Conservation (phyloP, 2,797 vertebrate genomes). For the Smutsia gigantea region DNA sequence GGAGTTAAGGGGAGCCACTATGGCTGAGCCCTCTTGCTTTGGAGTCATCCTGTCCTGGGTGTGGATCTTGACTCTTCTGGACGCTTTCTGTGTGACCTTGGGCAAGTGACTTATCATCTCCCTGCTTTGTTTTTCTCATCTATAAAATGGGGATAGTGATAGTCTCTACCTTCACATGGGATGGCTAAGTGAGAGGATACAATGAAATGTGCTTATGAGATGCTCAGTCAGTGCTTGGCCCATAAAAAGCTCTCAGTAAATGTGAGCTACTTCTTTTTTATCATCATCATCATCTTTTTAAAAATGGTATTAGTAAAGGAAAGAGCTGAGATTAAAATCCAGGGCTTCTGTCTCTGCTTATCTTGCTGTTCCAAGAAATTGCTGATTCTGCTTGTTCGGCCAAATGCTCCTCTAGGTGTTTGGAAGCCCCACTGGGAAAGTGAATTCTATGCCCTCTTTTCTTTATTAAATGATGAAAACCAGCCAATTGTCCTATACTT, state of each 20-base stretch:
- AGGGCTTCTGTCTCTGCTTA: background rate
- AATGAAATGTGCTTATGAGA: background rate
- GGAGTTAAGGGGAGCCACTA: background rate
- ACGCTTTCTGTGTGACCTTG: background rate
- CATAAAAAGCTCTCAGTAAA: background rate
- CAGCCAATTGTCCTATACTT: background rate
- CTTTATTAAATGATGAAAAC: background rate
- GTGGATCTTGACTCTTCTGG: background rate
- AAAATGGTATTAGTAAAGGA: background rate
- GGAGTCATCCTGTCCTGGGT: background rate
- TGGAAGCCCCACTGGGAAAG: background rate
- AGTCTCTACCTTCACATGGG: background rate
- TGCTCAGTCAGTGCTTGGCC: background rate
- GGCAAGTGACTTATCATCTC: background rate
- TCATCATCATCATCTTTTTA: background rate
- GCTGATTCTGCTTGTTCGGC: background rate
- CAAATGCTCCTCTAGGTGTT: background rate
- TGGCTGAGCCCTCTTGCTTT: background rate
- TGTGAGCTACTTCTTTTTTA: background rate
- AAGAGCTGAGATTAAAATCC: conserved; percentile 1
- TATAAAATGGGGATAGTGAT: background rate
- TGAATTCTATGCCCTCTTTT: background rate
- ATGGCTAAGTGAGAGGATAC: background rate
- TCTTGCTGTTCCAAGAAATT: background rate
- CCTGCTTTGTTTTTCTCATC: background rate